Percentiles rank a stretch among this genome's conserved stretches.
Evolutionary conservation across 2,888 invertebrate genomes (phyloP).

Genomic region (Cinara cedri): DNA sequence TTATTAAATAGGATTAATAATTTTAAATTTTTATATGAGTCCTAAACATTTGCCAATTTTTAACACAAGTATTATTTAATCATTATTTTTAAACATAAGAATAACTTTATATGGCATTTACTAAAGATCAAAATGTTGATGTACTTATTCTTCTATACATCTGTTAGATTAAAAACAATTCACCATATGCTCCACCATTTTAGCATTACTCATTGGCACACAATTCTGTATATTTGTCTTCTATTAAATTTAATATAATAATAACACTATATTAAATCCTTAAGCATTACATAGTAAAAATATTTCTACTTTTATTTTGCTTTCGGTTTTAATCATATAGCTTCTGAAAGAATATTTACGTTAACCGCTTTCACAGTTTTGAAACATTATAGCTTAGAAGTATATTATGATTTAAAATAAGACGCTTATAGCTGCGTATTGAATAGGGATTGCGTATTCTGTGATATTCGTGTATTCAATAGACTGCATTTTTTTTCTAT

Average conservation of each 20-base stretch:
- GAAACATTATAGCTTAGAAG: background rate
- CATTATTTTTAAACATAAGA: background rate
- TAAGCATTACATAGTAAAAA: background rate
- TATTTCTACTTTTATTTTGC: constrained; percentile 48
- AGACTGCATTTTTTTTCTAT: constrained; percentile 55
- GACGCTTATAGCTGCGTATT: constrained; percentile 45
- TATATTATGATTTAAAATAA: constrained; percentile 22
- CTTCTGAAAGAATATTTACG: background rate
- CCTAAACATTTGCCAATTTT: constrained; percentile 27
- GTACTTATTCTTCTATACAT: constrained; percentile 44
- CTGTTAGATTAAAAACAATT: constrained; percentile 48
- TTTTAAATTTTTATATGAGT: background rate
- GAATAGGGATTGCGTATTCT: constrained; percentile 54
- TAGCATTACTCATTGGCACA: constrained; percentile 3
- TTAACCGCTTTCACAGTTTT: constrained; percentile 16
- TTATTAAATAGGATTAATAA: no score
- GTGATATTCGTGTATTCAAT: constrained; percentile 57
- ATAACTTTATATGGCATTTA: constrained; percentile 26
- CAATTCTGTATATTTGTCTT: constrained; percentile 2
- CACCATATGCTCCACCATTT: constrained; percentile 12
- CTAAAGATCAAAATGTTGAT: constrained; percentile 27
- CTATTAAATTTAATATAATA: constrained; percentile 5
- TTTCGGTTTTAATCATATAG: constrained; percentile 15
- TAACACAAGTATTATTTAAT: constrained; percentile 26
- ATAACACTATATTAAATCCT: background rate